Base-by-base conservation (phyloP, 2,797 vertebrate genomes). In the Chrysocyon brachyurus region DNA sequence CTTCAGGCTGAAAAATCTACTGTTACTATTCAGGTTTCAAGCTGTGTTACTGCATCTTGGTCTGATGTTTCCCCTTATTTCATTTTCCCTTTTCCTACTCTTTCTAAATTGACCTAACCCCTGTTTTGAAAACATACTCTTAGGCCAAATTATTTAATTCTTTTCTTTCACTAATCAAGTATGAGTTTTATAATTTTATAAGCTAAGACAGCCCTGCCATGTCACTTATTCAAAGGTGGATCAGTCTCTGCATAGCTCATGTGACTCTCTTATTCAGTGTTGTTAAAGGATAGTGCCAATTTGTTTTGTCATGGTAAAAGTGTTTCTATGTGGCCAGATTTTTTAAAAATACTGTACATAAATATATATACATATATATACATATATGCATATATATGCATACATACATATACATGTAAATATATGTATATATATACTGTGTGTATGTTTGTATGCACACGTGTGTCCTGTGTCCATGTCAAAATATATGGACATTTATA, bases 131-230 rank as follows among this genome's bases (percentile, higher is more conserved):
- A 49, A 63, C 14, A 63, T 12, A 88, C 9, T 64, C 59, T 57
- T 85, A 28, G 1, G 26, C 8, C 66, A 21, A 59, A 81, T 52
- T 89, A 84, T 64, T 12, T 92, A n/a, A 77, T 36, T 5, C 1
- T 89, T n/a, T 72, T 75, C 5, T 85, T 89, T 5, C 3, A 40
- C 0, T n/a, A 2, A 66, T 22, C 9, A 90, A 26, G 85, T 56
- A 61, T 15, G 3, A 92, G 4, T 26, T 59, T 79, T 66, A 57
- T 86, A 95, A 92, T 73, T 81, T 57, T 64, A 77, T 57, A 72
- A 81, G n/a, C 49, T 73, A 31, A 26, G 22, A 14, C 1, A 90
- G 1, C 2, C 26, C n/a, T 79, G 4, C 31, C 12, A 57, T 11
- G 2, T 33, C 36, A 66, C 12, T 12, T 40, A 28, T 90, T 31